Base-by-base conservation (phyloP, 2,797 vertebrate species). In the Coregonus sp. region DNA sequence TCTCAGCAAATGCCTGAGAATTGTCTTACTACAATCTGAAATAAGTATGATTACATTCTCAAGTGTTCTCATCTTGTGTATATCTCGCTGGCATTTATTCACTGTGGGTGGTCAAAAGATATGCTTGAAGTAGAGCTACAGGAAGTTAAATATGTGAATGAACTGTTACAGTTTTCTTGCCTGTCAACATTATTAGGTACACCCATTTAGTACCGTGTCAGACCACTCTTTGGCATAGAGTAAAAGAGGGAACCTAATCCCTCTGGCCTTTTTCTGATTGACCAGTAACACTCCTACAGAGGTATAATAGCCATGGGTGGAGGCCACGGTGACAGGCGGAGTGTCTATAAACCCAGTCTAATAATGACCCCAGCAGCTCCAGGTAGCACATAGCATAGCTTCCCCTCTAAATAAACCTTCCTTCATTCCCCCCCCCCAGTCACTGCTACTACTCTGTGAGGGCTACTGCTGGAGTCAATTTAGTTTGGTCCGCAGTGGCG, bases 261-360 rank as follows among this genome's bases (percentile, higher is more conserved):
- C 78, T 20, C 20, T 7, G 59, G 1, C 20, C 59, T 7, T 25
- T 20, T 20, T 61, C n/a, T 61, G 20, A 61, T 20, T 61, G 5
- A 11, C n/a, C 65, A 33, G 20, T 47, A 47, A 47, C 9, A 47
- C 40, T 47, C 40, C 40, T 47, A 47, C 9, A 47, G 40, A 47
- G 40, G 9, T 47, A 47, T 2, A 47, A 47, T 47, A 11, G 40
- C 2, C 18, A n/a, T 20, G 59, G 18, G 52, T 69, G 75, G 76
- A 81, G 75, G 75, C 78, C 29, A 79, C 78, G 77, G 70, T 70
- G 52, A 35, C 9, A 78, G 78, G 59, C n/a, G 20, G 18, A 25
- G n/a, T 20, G 59, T 52, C 15, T 50, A 50, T 18, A 52, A 61
- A 15, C 50, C n/a, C 52, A 70, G 12, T 73, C 16, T 75, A 77